A percentile compares a stretch with the other conserved stretches of the same genome.
phyloP scores from a whole-genome alignment of 2,888 invertebrate genomes.

The Tetragnatha montana region DNA sequence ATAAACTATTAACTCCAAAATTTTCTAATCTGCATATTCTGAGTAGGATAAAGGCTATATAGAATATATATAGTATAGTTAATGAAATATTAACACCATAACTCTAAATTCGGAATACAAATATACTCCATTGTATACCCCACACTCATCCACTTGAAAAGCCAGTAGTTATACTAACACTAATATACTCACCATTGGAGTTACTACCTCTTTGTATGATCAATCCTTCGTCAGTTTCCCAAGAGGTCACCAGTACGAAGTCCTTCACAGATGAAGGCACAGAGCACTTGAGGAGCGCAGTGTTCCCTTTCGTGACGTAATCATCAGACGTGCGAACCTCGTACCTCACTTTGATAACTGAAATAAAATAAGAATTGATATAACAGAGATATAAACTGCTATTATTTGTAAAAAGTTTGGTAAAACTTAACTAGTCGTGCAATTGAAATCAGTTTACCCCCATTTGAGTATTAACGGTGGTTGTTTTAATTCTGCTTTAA shows the following conservation, averaged over 20 bases:
- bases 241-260: constrained; percentile 73
- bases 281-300: constrained; percentile 76
- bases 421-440: too few species aligned
- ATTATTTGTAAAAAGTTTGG: too few species aligned
- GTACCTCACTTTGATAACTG: constrained; percentile 73
- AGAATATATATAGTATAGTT: too few species aligned
- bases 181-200: constrained; percentile 57
- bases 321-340: constrained; percentile 75
- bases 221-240: constrained; percentile 71
- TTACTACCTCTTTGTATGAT: constrained; percentile 52
- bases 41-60: too few species aligned
- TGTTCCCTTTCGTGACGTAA: constrained; percentile 75
- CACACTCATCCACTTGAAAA: not conserved
- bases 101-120: too few species aligned
- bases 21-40: too few species aligned
- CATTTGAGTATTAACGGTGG: too few species aligned
- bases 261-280: constrained; percentile 73
- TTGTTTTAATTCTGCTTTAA: too few species aligned
- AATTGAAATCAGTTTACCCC: too few species aligned
- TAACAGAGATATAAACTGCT: too few species aligned
- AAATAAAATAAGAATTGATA: constrained; percentile 15
- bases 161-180: not conserved
- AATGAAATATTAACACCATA: too few species aligned
- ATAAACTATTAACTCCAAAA: too few species aligned
- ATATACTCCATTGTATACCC: not conserved